Conservation (phyloP, 2,797 vertebrate genomes). For the Margarornis squamiger region DNA sequence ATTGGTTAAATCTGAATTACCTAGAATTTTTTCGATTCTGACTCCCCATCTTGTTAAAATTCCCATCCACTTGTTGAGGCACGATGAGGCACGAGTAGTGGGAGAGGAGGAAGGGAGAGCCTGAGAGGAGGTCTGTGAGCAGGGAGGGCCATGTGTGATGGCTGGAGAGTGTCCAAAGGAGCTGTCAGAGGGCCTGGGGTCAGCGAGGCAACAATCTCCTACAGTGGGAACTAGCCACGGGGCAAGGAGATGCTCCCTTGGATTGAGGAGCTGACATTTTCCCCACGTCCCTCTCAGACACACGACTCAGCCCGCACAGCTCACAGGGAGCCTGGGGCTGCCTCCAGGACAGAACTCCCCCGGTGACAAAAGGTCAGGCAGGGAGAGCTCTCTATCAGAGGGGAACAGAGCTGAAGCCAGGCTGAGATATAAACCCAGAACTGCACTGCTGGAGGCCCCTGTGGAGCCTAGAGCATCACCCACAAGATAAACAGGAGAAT, state of each 20-base stretch:
- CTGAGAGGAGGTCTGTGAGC: background rate
- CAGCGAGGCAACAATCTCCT: background rate
- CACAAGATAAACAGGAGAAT: background rate
- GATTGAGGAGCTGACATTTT: background rate
- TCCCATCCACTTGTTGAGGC: background rate
- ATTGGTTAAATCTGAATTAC: background rate
- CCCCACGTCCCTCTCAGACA: background rate
- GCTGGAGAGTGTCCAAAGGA: background rate
- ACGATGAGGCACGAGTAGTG: background rate
- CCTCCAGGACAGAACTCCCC: background rate
- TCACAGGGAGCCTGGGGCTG: background rate
- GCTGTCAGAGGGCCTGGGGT: background rate
- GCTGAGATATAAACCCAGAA: background rate
- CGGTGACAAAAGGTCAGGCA: rapidly evolving
- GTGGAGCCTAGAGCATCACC: background rate
- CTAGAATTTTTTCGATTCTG: background rate
- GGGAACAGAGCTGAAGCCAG: background rate
- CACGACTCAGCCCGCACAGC: rapidly evolving
- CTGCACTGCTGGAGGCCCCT: background rate
- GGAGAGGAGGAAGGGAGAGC: background rate
- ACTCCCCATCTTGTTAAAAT: background rate
- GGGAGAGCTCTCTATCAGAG: background rate
- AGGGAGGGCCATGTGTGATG: background rate
- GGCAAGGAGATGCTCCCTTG: rapidly evolving
- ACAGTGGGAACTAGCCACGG: rapidly evolving